Conservation (phyloP, 2,797 vertebrate genomes). For the Adelosebastes latens region DNA sequence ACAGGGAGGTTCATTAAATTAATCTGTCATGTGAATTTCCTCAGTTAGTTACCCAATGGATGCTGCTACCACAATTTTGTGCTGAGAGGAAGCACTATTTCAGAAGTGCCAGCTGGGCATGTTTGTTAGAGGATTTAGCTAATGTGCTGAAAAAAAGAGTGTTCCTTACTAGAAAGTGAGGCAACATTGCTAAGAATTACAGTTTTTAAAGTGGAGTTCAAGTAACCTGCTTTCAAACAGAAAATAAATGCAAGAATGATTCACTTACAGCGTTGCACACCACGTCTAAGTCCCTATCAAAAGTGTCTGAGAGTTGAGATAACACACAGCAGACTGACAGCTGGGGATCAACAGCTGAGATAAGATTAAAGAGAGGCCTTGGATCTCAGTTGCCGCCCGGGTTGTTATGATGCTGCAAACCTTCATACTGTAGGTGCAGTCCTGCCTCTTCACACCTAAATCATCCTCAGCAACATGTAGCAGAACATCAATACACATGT, state of each 20-base stretch:
- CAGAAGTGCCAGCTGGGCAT: constrained; percentile 39
- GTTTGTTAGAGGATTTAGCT: constrained; percentile 42
- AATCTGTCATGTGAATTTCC: constrained; percentile 65
- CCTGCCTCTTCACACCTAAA: constrained; percentile 28
- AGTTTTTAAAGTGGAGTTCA: constrained; percentile 16
- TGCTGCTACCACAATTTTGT: constrained; percentile 32
- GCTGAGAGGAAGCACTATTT: constrained; percentile 37
- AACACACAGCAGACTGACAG: constrained; percentile 47
- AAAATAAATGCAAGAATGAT: constrained; percentile 10
- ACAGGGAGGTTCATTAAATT: constrained; percentile 56
- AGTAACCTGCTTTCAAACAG: constrained; percentile 23
- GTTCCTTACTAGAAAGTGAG: constrained; percentile 12
- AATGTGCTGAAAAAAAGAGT: constrained; percentile 22
- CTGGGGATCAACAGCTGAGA: constrained; percentile 44
- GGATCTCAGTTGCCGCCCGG: constrained; percentile 22
- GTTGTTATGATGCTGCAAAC: constrained; percentile 41
- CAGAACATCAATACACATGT: background rate
- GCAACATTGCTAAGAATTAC: constrained; percentile 10
- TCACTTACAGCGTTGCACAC: constrained; percentile 1
- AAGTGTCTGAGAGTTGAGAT: constrained; percentile 36
- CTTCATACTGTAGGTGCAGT: constrained; percentile 24
- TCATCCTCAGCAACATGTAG: background rate
- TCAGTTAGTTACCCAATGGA: constrained; percentile 37
- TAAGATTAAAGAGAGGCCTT: constrained; percentile 51
- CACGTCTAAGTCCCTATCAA: constrained; percentile 18